Evolutionary conservation across 2,113 vertebrate genomes (phyloP).

Genomic region (Scalopus aquaticus): DNA sequence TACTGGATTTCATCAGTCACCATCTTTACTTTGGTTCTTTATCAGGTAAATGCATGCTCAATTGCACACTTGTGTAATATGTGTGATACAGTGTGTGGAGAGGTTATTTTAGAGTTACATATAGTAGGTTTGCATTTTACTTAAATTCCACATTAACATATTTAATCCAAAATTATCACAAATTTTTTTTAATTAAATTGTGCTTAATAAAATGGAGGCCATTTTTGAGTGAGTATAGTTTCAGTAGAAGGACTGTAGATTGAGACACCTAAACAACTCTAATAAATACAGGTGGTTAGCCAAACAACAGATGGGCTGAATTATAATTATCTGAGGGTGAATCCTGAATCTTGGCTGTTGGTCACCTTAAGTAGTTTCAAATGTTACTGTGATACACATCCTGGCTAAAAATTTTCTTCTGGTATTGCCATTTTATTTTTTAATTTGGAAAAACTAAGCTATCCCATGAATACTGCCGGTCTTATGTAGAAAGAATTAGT

Average conservation of each 20-base stretch:
- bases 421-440: not conserved
- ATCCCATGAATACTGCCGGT: not conserved
- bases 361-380: not conserved
- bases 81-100: not conserved
- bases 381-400: not conserved
- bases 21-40: not conserved
- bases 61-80: fast-evolving
- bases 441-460: not conserved
- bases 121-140: not conserved
- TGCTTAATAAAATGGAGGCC: not conserved
- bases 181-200: not conserved
- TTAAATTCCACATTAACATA: not conserved
- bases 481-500: not conserved
- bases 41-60: not conserved
- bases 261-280: not conserved
- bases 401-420: not conserved
- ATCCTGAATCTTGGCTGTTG: not conserved
- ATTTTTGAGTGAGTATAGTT: not conserved
- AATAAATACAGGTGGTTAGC: not conserved
- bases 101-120: not conserved
- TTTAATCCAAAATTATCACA: not conserved
- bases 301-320: not conserved
- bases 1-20: not conserved
- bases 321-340: not conserved
- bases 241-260: not conserved